Evolutionary conservation across 2,113 vertebrate species (phyloP), one percentile per base, ranked within the genome.

Genomic region (Fregetta grallaria): DNA sequence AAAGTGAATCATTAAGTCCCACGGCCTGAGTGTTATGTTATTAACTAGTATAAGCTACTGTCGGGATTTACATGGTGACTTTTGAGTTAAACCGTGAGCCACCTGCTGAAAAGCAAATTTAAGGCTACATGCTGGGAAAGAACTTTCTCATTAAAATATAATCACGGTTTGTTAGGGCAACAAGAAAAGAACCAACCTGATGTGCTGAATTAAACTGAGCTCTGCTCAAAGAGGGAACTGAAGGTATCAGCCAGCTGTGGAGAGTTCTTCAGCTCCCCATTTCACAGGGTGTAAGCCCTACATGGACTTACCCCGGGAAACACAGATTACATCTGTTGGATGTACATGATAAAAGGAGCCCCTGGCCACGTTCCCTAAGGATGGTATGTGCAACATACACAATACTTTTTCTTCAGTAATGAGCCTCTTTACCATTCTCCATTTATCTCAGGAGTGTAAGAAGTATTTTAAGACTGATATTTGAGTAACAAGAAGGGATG

Each of bases 51-150:
- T 83, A 90, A 82, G 88, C 53, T 86, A 19, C 52, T 75, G 30
- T 84, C 7, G 10, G 62, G 66, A 96, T 71, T 95, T 91, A 77
- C 36, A 26, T 47, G 9, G 67, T 94, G 78, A 50, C 66, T 96
- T 92, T 49, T 86, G 49, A 86, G 88, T 91, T 67, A 93, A 85
- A 52, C 29, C 88, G 32, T 63, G 29, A 90, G 55, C 68, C 88
- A 80, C 77, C 49, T 79, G 63, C 95, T 95, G 85, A 96, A 95
- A 96, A 95, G 70, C 55, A 95, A 94, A 94, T 84, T 83, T 95
- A 90, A 90, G 29, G 15, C 36, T 92, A 36, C 38, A 42, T 50
- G 42, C 90, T 86, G 65, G 55, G 88, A 82, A 90, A 86, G 32
- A 36, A 6, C 65, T 95, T 94, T 89, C 86, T 93, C 71, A 92